These are phyloP conservation scores for Epicampocera succincta DNA, from an alignment of 2,888 invertebrate species.

Conservation along the genomic window DNA sequence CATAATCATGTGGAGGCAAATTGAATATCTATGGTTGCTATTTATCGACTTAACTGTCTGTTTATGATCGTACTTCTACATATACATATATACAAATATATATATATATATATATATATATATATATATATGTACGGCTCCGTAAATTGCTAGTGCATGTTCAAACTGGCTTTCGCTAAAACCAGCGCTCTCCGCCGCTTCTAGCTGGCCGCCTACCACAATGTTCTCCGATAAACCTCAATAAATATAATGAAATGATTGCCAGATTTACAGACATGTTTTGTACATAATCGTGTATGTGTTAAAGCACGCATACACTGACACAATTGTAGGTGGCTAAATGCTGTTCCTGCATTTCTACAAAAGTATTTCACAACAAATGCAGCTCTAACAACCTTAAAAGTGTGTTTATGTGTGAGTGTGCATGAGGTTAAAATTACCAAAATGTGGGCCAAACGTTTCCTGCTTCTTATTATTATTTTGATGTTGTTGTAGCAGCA, in stretches of 20 bases:
- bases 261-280: constrained; percentile 13
- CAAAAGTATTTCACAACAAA: constrained; percentile 4
- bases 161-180: constrained; percentile 2
- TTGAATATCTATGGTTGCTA: constrained; percentile 59
- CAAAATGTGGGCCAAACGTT: constrained; percentile 62
- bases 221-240: constrained; percentile 45
- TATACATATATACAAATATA: no score
- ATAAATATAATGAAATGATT: constrained; percentile 48
- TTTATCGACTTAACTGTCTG: constrained; percentile 67
- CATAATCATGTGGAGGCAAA: constrained; percentile 62
- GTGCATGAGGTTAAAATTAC: constrained; percentile 34
- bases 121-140: constrained; percentile 24
- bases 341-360: not conserved
- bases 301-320: not conserved
- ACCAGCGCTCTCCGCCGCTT: not conserved
- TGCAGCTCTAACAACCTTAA: constrained; percentile 4
- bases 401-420: not conserved
- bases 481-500: constrained; percentile 20
- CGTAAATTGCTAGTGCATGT: constrained; percentile 7
- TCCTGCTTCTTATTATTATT: constrained; percentile 25
- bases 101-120: no score
- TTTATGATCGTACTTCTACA: constrained; percentile 52
- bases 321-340: not conserved
- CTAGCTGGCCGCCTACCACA: not conserved
- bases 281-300: no score